Evolutionary conservation across 2,888 invertebrate species (phyloP).

Genomic region (Colostygia pectinataria): DNA sequence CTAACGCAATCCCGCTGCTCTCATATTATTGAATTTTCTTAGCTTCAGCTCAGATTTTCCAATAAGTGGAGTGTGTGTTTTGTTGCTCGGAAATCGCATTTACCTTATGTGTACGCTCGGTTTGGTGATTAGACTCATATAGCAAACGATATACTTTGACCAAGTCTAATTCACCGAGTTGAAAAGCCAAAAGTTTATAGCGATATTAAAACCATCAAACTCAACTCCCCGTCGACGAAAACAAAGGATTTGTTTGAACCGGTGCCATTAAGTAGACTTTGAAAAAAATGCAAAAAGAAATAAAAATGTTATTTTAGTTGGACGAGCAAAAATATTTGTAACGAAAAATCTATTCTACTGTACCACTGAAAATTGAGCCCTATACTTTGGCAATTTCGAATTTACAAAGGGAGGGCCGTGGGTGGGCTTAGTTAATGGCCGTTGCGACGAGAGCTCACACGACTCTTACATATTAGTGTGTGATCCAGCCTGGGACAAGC

Average conservation of each 20-base stretch:
- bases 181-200: background rate
- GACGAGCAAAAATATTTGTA: slow-evolving; percentile 17
- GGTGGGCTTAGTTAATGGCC: slow-evolving; percentile 36
- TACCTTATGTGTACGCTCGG: slow-evolving; percentile 24
- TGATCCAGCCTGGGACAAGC: slow-evolving; percentile 38
- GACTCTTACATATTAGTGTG: slow-evolving; percentile 45
- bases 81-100: slow-evolving; percentile 39
- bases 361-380: slow-evolving; percentile 11
- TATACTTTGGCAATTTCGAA: slow-evolving; percentile 19
- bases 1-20: slow-evolving; percentile 39
- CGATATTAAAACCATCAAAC: background rate
- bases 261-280: slow-evolving; percentile 1
- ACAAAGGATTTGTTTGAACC: slow-evolving; percentile 5
- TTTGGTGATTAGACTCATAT: slow-evolving; percentile 15
- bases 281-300: slow-evolving; percentile 5
- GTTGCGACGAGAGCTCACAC: slow-evolving; percentile 39
- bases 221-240: background rate
- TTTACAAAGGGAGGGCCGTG: slow-evolving; percentile 32
- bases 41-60: slow-evolving; percentile 52
- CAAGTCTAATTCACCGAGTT: background rate
- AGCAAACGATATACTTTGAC: background rate
- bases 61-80: slow-evolving; percentile 56
- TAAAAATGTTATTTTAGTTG: slow-evolving; percentile 16
- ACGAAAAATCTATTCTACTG: slow-evolving; percentile 11
- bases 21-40: slow-evolving; percentile 60